Base-by-base conservation (phyloP, 2,888 invertebrate genomes). In the Drosophila crucigera region DNA sequence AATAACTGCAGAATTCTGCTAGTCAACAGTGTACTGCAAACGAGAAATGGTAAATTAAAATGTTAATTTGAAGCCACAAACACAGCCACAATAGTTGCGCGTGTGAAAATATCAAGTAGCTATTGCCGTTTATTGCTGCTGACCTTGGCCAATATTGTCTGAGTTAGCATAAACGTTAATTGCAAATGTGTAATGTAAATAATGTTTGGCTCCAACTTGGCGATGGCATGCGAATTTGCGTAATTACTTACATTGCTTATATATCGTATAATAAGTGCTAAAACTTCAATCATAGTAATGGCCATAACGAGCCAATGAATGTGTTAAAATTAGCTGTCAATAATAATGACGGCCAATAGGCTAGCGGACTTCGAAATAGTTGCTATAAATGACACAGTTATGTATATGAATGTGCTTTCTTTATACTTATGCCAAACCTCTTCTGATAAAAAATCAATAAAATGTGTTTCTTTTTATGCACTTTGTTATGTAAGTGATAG, bases 271-370 rank as follows among this genome's bases (percentile, higher is more conserved):
- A 54, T 72, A 81, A 71, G 68, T 67, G 73, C 65, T 53, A 54
- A 64, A 59, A 54, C 68, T 62, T 64, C 74, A 78, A 76, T 83
- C 88, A 84, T 84, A 81, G 83, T 79, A 83, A 81, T 83, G 79
- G 68, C 76, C 73, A 81, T 81, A 87, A 81, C 72, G 78, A 76
- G 70, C 52, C 37, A 56, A 56, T 62, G 55, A 61, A 72, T 70
- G 75, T 75, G 68, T 60, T 62, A 62, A 59, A 31, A 76, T 60
- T 43, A 61, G 19, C 68, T 70, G 87, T 78, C 76, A 87, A 82
- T 80, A 77, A 83, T 77, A 60, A 50, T 49, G 49, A 59, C 30
- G 58, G 6, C 68, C 76, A 43, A 68, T 39, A 64, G 41, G 22
- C 31, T 4, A 16, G 14, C 41, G 14, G 19, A 49, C 70, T 70